These are phyloP conservation scores for Philereme transversata DNA, from an alignment of 2,888 invertebrate species.

Conservation along the genomic window DNA sequence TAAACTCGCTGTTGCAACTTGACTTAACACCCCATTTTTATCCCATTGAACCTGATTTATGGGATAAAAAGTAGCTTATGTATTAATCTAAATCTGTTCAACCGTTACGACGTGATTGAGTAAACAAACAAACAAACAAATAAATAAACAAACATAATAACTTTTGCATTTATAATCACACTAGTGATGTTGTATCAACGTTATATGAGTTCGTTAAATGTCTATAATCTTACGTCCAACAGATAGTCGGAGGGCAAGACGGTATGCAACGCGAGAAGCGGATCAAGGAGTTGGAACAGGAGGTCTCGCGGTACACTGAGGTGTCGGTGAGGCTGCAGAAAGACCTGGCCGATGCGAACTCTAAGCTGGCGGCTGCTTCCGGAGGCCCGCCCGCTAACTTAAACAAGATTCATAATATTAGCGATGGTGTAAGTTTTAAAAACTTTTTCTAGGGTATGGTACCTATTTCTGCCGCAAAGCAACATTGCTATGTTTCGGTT, in stretches of 20 bases:
- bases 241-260: constrained; percentile 84
- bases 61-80: too few relatives aligned
- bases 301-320: constrained; percentile 91
- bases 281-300: constrained; percentile 93
- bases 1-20: too few relatives aligned
- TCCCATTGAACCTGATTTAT: too few relatives aligned
- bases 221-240: constrained; percentile 20
- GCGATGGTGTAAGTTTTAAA: constrained; percentile 81
- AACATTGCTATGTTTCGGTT: too few relatives aligned
- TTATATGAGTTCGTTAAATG: too few relatives aligned
- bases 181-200: too few relatives aligned
- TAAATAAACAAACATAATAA: too few relatives aligned
- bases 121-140: too few relatives aligned
- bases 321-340: constrained; percentile 87
- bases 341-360: constrained; percentile 87
- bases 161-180: too few relatives aligned
- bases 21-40: too few relatives aligned
- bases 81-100: too few relatives aligned
- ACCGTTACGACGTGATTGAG: too few relatives aligned
- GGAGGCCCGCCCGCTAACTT: constrained; percentile 71
- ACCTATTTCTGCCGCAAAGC: neutral
- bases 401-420: constrained; percentile 84
- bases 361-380: constrained; percentile 75
- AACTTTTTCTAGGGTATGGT: neutral
- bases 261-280: constrained; percentile 86